These are phyloP conservation scores for Gobio occitaniae DNA, from an alignment of 2,797 vertebrate species.

Conservation along the genomic window DNA sequence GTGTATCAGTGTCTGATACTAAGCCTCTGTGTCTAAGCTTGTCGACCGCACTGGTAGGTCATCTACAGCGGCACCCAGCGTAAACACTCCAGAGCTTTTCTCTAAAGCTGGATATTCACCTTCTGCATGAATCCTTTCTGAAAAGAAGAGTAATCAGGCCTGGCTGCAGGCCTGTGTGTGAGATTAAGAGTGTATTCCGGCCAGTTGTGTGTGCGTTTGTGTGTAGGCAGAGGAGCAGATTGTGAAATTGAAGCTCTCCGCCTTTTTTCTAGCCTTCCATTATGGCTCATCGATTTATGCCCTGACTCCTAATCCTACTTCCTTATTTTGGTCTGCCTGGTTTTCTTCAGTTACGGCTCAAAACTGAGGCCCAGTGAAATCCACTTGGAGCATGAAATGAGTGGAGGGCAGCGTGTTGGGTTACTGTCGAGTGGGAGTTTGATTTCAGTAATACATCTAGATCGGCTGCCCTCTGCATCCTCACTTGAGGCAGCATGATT, in stretches of 20 bases:
- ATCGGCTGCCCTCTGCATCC: not conserved
- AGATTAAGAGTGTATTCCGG: slow-evolving; percentile 54
- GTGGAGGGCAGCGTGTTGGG: slow-evolving; percentile 7
- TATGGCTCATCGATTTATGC: slow-evolving; percentile 63
- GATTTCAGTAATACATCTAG: slow-evolving; percentile 26
- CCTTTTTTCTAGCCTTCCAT: slow-evolving; percentile 50
- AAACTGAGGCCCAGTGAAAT: slow-evolving; percentile 56
- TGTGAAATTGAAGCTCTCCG: slow-evolving; percentile 61
- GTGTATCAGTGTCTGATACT: slow-evolving; percentile 40
- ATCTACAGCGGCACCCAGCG: slow-evolving; percentile 20
- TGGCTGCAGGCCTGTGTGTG: slow-evolving; percentile 45
- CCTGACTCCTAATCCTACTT: slow-evolving; percentile 55
- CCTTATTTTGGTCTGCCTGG: slow-evolving; percentile 48
- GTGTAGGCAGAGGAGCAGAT: slow-evolving; percentile 57
- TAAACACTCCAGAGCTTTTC: slow-evolving; percentile 44
- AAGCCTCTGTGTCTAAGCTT: slow-evolving; percentile 40
- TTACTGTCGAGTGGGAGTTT: slow-evolving; percentile 15
- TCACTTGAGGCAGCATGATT: not conserved
- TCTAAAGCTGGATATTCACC: slow-evolving; percentile 55
- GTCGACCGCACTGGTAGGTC: slow-evolving; percentile 37
- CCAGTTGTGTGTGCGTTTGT: slow-evolving; percentile 28
- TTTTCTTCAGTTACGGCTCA: slow-evolving; percentile 50
- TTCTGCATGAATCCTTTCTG: slow-evolving; percentile 54
- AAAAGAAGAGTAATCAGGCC: slow-evolving; percentile 55
- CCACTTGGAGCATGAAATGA: slow-evolving; percentile 57